Conservation (phyloP, 2,113 vertebrate genomes). For the cattle (Bos taurus) region DNA sequence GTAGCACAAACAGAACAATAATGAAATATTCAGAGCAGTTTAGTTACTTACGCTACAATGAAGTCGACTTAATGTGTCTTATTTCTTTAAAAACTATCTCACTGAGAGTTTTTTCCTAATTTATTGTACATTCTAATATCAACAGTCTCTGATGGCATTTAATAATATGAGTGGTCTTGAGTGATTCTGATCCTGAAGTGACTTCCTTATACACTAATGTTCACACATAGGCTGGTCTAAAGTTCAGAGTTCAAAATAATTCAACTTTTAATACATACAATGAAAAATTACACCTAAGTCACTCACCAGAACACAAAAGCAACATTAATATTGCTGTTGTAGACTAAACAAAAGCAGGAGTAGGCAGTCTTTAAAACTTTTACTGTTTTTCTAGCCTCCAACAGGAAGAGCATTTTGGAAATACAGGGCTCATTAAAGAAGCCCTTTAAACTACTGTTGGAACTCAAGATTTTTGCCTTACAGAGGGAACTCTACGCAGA, state of each 20-base stretch:
- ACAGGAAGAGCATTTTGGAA: slow-evolving; percentile 87
- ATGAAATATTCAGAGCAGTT: neutral
- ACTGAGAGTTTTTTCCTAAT: neutral
- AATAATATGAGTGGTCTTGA: neutral
- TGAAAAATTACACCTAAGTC: slow-evolving; percentile 67
- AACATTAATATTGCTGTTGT: slow-evolving; percentile 74
- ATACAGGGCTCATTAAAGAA: slow-evolving; percentile 80
- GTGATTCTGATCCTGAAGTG: slow-evolving; percentile 8
- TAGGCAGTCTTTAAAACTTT: slow-evolving; percentile 60
- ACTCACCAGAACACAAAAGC: slow-evolving; percentile 74
- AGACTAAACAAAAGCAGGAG: slow-evolving; percentile 85
- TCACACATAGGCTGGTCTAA: slow-evolving; percentile 8
- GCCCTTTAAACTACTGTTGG: slow-evolving; percentile 81
- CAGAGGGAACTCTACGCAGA: slow-evolving; percentile 21
- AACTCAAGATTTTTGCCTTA: slow-evolving; percentile 75
- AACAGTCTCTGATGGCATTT: neutral
- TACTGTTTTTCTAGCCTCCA: slow-evolving; percentile 77
- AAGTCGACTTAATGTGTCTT: neutral
- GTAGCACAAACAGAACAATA: neutral
- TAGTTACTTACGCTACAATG: neutral
- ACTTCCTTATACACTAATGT: neutral
- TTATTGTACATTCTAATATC: slow-evolving; percentile 28
- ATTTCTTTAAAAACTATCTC: slow-evolving; percentile 26
- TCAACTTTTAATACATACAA: slow-evolving; percentile 62
- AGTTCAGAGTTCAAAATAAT: slow-evolving; percentile 68